Evolutionary conservation across 1,140 invertebrate genomes (phyloP).

Genomic region (Tetragonula clypearis): DNA sequence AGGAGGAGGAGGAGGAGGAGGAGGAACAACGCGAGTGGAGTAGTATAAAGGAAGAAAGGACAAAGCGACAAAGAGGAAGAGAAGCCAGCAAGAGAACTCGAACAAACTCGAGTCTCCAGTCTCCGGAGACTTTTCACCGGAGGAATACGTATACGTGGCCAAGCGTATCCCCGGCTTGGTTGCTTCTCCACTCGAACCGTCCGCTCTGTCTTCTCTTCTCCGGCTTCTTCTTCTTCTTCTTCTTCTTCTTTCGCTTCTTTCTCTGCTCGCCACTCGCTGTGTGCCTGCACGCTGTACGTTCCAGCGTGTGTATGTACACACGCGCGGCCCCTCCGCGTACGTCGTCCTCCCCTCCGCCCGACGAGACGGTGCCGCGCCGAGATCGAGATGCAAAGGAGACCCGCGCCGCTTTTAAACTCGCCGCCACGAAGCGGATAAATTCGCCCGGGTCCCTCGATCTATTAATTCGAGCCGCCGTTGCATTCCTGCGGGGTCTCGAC

Average conservation of each 20-base stretch:
- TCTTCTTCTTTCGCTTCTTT: conserved; percentile 8
- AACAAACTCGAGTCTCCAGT: conserved; percentile 8
- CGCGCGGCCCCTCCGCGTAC: conserved; percentile 29
- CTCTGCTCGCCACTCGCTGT: not conserved
- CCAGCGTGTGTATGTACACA: conserved; percentile 50
- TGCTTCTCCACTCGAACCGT: conserved; percentile 55
- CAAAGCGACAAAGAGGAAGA: conserved; percentile 26
- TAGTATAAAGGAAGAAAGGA: not conserved
- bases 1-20: not conserved
- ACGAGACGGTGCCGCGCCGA: conserved; percentile 58
- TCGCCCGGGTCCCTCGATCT: conserved; percentile 79
- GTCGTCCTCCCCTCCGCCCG: conserved; percentile 29
- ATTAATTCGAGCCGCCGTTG: conserved; percentile 79
- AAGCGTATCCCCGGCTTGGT: conserved; percentile 33
- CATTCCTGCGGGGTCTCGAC: conserved; percentile 75
- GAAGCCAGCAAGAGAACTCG: conserved; percentile 12
- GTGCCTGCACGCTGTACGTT: conserved; percentile 42
- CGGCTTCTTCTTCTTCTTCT: conserved; percentile 7
- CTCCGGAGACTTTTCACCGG: conserved; percentile 42
- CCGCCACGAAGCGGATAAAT: conserved; percentile 79
- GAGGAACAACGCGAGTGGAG: not conserved
- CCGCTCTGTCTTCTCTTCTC: conserved; percentile 49
- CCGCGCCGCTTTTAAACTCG: conserved; percentile 78
- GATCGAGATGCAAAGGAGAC: conserved; percentile 79
- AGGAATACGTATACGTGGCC: conserved; percentile 23